Evolutionary conservation across 2,888 invertebrate genomes (phyloP).

Genomic region (Xestia sexstrigata): DNA sequence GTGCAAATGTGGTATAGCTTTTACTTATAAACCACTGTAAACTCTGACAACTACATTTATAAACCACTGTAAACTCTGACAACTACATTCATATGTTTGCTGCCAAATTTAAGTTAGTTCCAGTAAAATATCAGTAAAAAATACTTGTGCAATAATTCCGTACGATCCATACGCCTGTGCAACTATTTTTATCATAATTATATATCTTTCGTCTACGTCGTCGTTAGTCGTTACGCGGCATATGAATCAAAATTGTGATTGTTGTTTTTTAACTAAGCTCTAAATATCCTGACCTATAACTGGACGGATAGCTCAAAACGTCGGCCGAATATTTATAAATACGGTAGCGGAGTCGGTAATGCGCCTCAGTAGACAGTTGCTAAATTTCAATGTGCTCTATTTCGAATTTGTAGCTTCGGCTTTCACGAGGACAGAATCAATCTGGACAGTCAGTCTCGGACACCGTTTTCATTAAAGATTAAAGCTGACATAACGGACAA

Average conservation of each 20-base stretch:
- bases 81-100: slow-evolving; percentile 13
- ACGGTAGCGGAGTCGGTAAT: slow-evolving; percentile 85
- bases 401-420: slow-evolving; percentile 83
- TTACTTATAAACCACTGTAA: slow-evolving; percentile 22
- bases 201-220: slow-evolving; percentile 5
- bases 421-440: slow-evolving; percentile 80
- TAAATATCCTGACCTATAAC: slow-evolving; percentile 81
- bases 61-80: slow-evolving; percentile 19
- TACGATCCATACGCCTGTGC: not conserved
- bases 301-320: slow-evolving; percentile 77
- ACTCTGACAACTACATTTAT: slow-evolving; percentile 10
- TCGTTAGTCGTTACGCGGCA: not conserved
- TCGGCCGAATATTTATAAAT: slow-evolving; percentile 88
- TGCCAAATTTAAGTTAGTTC: slow-evolving; percentile 33
- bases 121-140: slow-evolving; percentile 35
- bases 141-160: slow-evolving; percentile 25
- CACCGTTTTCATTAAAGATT: slow-evolving; percentile 65
- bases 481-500: slow-evolving; percentile 60
- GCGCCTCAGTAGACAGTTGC: slow-evolving; percentile 88
- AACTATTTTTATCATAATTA: slow-evolving; percentile 39
- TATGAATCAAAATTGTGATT: slow-evolving; percentile 65
- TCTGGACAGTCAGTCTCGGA: slow-evolving; percentile 71
- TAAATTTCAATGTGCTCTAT: slow-evolving; percentile 89
- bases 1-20: slow-evolving; percentile 32
- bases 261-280: slow-evolving; percentile 76